phyloP scores from a whole-genome alignment of 2,797 vertebrate genomes.

The Gymnoscopelus braueri region DNA sequence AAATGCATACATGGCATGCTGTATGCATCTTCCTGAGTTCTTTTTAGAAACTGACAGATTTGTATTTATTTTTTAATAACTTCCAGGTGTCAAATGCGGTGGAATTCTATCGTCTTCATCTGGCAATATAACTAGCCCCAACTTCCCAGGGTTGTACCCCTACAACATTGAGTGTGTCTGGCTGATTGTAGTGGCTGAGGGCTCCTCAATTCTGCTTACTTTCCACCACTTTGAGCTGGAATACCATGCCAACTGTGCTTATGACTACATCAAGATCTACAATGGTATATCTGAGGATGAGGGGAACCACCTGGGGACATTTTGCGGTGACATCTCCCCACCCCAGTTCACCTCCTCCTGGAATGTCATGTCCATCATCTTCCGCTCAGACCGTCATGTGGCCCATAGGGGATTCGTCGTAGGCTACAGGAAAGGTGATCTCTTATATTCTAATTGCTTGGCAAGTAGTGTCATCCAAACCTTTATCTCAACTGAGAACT shows the following conservation, averaged over 20 bases:
- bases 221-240: constrained; percentile 95
- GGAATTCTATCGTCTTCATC: constrained; percentile 91
- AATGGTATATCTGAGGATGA: constrained; percentile 88
- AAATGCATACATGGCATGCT: background rate
- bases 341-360: constrained; percentile 94
- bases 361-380: constrained; percentile 95
- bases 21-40: constrained; percentile 8
- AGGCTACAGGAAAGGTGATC: constrained; percentile 91
- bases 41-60: background rate
- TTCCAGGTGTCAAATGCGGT: constrained; percentile 95
- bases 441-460: background rate
- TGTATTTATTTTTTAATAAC: constrained; percentile 17
- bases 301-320: constrained; percentile 94
- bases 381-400: constrained; percentile 95
- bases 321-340: constrained; percentile 88
- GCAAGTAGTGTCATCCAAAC: too few relatives aligned
- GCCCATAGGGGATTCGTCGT: constrained; percentile 89
- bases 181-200: constrained; percentile 96
- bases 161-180: constrained; percentile 92
- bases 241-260: constrained; percentile 87
- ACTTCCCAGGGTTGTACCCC: constrained; percentile 93
- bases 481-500: too few relatives aligned
- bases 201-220: constrained; percentile 91
- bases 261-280: constrained; percentile 97
- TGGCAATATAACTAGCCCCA: constrained; percentile 95